phyloP scores from a whole-genome alignment of 2,888 invertebrate genomes.

The Hofmannophila pseudospretella region DNA sequence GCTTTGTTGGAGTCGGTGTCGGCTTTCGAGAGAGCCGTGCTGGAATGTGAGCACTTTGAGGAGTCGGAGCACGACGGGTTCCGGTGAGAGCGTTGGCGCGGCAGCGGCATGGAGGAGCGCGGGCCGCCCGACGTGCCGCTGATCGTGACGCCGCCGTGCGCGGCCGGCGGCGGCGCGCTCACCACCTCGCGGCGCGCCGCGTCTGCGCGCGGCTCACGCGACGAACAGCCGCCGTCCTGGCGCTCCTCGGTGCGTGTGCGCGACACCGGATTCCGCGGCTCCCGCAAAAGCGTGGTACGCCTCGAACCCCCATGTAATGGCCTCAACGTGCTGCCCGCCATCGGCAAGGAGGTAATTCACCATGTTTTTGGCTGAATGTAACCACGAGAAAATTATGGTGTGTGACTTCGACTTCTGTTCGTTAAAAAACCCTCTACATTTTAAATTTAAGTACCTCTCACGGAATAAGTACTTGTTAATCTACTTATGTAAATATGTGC shows the following conservation, averaged over 20 bases:
- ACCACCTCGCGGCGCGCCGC: conserved; percentile 61
- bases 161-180: conserved; percentile 53
- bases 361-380: conserved; percentile 45
- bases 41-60: conserved; percentile 71
- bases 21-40: conserved; percentile 65
- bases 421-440: too few relatives aligned
- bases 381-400: conserved; percentile 2
- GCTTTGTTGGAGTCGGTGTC: conserved; percentile 66
- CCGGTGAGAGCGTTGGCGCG: conserved; percentile 76
- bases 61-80: conserved; percentile 68
- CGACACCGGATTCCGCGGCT: conserved; percentile 80
- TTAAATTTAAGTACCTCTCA: too few relatives aligned
- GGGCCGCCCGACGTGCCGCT: conserved; percentile 71
- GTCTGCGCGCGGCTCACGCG: conserved; percentile 64
- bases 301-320: conserved; percentile 82
- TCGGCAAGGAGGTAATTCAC: conserved; percentile 77
- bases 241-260: conserved; percentile 81
- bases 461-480: too few relatives aligned
- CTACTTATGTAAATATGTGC: too few relatives aligned
- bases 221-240: conserved; percentile 71
- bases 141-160: conserved; percentile 63
- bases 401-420: too few relatives aligned
- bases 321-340: conserved; percentile 75
- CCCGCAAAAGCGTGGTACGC: conserved; percentile 80
- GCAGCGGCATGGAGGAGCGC: conserved; percentile 78